Evolutionary conservation across 2,888 invertebrate species (phyloP).

Genomic region (Meandrusa payeni): DNA sequence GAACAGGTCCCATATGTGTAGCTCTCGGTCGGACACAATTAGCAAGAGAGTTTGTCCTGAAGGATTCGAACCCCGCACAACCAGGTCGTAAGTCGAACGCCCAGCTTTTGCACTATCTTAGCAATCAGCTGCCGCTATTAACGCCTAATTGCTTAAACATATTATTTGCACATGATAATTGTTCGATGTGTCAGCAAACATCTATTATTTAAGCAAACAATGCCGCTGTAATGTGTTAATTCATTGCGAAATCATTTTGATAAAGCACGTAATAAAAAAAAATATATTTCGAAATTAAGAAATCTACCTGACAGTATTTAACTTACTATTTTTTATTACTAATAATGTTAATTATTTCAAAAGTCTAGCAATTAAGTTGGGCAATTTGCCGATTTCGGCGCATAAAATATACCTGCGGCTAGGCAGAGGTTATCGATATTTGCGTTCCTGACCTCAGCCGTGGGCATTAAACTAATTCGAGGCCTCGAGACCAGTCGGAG

Average conservation of each 20-base stretch:
- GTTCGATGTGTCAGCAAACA: slow-evolving; percentile 16
- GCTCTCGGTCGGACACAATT: no score
- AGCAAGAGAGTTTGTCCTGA: no score
- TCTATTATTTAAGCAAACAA: slow-evolving; percentile 16
- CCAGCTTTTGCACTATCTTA: no score
- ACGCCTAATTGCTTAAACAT: slow-evolving; percentile 5
- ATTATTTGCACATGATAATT: slow-evolving; percentile 19
- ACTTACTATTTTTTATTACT: no score
- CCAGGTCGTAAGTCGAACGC: no score
- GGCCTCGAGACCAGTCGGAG: slow-evolving; percentile 33
- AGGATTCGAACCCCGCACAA: no score
- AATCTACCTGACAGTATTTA: no score
- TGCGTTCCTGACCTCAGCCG: slow-evolving; percentile 17
- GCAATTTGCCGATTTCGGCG: background rate
- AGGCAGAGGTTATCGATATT: slow-evolving; percentile 13
- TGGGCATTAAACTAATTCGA: slow-evolving; percentile 33
- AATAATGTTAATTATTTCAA: background rate
- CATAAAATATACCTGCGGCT: slow-evolving; percentile 2
- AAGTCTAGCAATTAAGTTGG: background rate
- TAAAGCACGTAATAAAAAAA: slow-evolving; percentile 1
- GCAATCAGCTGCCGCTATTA: no score
- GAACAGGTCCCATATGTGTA: no score
- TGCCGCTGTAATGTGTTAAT: slow-evolving; percentile 1
- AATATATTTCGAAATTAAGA: no score
- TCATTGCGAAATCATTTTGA: slow-evolving; percentile 5